A percentile compares a stretch with the other conserved stretches of the same genome.
phyloP scores from a whole-genome alignment of 2,113 vertebrate genomes.

The Cavia porcellus region DNA sequence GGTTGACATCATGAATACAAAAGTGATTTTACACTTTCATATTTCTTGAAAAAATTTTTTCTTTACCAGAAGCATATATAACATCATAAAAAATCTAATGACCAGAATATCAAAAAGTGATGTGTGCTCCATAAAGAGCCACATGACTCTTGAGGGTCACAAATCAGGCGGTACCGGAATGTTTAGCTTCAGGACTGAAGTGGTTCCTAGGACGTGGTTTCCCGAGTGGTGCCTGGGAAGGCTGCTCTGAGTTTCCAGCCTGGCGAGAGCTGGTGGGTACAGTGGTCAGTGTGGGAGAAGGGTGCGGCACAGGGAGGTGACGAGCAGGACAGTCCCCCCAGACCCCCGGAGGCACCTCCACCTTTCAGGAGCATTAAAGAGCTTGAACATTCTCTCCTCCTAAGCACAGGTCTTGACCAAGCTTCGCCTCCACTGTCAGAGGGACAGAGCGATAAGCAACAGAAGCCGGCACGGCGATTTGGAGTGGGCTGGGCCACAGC shows the following conservation, averaged over 20 bases:
- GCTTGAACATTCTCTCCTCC: not conserved
- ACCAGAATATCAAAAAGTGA: conserved; percentile 6
- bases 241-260: not conserved
- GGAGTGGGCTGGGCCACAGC: not conserved
- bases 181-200: not conserved
- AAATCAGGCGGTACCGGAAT: not conserved
- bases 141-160: not conserved
- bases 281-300: not conserved
- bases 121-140: not conserved
- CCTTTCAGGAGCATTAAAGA: not conserved
- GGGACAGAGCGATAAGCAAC: not conserved
- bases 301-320: not conserved
- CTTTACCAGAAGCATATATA: not conserved
- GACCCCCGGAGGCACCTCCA: not conserved
- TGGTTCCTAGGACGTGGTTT: not conserved
- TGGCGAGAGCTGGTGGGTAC: not conserved
- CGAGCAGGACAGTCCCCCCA: not conserved
- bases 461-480: not conserved
- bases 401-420: not conserved
- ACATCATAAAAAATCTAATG: conserved; percentile 39
- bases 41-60: not conserved
- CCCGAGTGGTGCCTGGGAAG: not conserved
- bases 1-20: not conserved
- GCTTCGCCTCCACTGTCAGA: not conserved
- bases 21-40: conserved; percentile 14